These are phyloP conservation scores for Crematogaster levior DNA, from an alignment of 2,888 invertebrate genomes.

Conservation along the genomic window DNA sequence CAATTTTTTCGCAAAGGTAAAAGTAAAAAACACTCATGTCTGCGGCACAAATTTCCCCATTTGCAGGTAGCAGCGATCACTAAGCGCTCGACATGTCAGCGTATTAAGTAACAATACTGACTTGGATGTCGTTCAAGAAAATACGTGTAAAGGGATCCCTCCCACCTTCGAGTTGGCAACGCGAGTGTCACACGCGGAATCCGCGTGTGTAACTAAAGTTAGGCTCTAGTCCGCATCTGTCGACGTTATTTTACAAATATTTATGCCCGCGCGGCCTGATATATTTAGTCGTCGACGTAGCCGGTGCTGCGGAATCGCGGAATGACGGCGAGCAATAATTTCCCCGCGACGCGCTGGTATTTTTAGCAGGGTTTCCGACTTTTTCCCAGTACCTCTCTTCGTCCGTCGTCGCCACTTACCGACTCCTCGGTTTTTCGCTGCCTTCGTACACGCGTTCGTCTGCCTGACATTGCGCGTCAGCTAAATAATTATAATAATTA, in stretches of 20 bases:
- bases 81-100: background rate
- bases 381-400: slow-evolving; percentile 53
- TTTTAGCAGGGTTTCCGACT: slow-evolving; percentile 70
- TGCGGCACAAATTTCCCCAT: background rate
- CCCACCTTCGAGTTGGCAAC: background rate
- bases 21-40: too few relatives aligned
- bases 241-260: slow-evolving; percentile 82
- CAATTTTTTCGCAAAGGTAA: background rate
- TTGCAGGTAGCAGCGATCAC: background rate
- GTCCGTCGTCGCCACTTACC: slow-evolving; percentile 38
- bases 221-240: slow-evolving; percentile 73
- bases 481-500: slow-evolving; percentile 66
- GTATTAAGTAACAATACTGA: slow-evolving; percentile 28
- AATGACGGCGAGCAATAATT: slow-evolving; percentile 68
- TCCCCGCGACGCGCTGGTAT: slow-evolving; percentile 64
- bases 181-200: slow-evolving; percentile 28
- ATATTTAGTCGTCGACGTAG: slow-evolving; percentile 77
- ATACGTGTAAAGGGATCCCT: slow-evolving; percentile 3
- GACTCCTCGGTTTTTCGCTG: slow-evolving; percentile 26
- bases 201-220: slow-evolving; percentile 44
- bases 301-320: slow-evolving; percentile 60
- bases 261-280: slow-evolving; percentile 75
- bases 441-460: slow-evolving; percentile 7
- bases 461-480: slow-evolving; percentile 44
- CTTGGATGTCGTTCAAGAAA: slow-evolving; percentile 30